These are phyloP conservation scores for Mus pahari DNA, from an alignment of 2,113 vertebrate species.

Conservation along the genomic window DNA sequence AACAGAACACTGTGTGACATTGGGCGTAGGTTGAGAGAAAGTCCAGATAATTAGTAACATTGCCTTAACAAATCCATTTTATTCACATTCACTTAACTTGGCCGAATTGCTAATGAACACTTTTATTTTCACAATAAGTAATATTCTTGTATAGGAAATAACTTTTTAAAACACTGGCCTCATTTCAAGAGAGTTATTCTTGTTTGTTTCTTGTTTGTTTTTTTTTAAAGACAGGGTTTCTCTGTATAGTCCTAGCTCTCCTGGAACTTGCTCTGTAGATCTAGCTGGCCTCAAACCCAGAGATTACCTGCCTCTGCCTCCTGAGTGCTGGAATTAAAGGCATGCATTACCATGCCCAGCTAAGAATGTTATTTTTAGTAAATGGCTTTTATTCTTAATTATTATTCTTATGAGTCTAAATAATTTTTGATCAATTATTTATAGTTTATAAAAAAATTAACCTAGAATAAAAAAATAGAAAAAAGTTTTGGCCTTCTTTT, in stretches of 20 bases:
- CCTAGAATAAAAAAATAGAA: not conserved
- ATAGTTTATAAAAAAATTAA: not conserved
- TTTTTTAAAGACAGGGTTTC: not conserved
- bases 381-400: not conserved
- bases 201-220: not conserved
- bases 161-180: not conserved
- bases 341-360: not conserved
- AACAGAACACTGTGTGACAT: not conserved
- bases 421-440: not conserved
- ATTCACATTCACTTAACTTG: not conserved
- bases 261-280: not conserved
- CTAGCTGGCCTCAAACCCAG: not conserved
- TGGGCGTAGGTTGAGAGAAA: not conserved
- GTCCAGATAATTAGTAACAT: not conserved
- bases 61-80: not conserved
- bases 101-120: not conserved
- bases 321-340: not conserved
- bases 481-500: too few species aligned
- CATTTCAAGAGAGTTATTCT: not conserved
- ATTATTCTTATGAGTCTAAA: not conserved
- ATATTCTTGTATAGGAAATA: not conserved
- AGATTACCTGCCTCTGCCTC: not conserved
- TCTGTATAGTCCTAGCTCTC: not conserved
- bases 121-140: not conserved
- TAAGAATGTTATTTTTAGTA: not conserved